Evolutionary conservation across 2,888 invertebrate genomes (phyloP), one percentile per base, ranked within the genome.

Genomic region (Tipula lateralis): DNA sequence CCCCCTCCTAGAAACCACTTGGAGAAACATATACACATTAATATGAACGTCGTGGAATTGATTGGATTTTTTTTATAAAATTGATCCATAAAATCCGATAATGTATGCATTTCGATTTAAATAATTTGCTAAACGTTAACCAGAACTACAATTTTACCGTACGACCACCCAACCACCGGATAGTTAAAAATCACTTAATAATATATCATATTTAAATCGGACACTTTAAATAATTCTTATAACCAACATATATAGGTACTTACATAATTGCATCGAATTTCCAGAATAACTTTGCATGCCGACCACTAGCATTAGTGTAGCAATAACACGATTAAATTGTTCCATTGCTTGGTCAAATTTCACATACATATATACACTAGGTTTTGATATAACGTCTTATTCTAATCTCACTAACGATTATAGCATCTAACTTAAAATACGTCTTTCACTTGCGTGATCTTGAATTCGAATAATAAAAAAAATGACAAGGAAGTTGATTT

Each of bases 371-470:
- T 24, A 24, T 24, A 66, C 66, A 66, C 44, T 2, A 0, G 2
- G 9, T 66, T 2, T 66, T 44, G 13, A 2, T 36, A 36, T 36
- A 9, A 44, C 16, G 3, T 44, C 5, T 44, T 66, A 66, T 24
- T 39, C 39, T 9, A 39, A 39, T 39, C 39, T 66, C 19, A 9
- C 66, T 66, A 66, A 66, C 66, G 24, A 66, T 24, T 6, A 66
- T 66, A 66, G 66, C 24, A 66, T 24, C 12, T 24, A 66, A 66
- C 66, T 24, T 24, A 66, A 66, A 24, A 66, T 9, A 66, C 66
- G 66, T 66, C 66, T 66, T 66, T 66, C 66, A 66, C 66, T 66
- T 66, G 66, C 24, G 24, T 66, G 66, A 66, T 66, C 66, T 66
- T 66, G 66, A 66, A 66, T 66, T 66, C 24, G 24, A 66, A 66